phyloP scores from a whole-genome alignment of 2,888 invertebrate genomes.

The Timema cristinae region DNA sequence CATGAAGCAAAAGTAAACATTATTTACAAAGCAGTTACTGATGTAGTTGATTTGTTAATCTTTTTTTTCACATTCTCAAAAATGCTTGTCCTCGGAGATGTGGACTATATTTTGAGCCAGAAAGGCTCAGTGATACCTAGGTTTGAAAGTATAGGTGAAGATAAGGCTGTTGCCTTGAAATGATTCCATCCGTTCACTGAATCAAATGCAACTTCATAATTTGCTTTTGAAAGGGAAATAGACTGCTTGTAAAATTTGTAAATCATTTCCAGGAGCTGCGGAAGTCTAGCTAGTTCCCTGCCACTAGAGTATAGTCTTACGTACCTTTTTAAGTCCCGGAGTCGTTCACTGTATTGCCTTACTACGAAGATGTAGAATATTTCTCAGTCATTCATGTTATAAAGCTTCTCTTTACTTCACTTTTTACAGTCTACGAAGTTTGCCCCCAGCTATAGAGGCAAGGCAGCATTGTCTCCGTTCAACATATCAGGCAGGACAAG shows the following conservation, averaged over 20 bases:
- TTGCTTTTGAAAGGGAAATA: background rate
- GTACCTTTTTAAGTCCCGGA: background rate
- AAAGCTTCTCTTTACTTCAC: background rate
- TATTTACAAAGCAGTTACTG: background rate
- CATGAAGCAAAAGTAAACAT: background rate
- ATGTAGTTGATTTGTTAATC: background rate
- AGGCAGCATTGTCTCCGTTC: slow-evolving; percentile 5
- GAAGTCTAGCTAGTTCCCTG: background rate
- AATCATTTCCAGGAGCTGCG: background rate
- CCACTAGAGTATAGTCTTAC: background rate
- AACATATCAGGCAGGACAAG: slow-evolving; percentile 1
- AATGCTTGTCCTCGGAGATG: background rate
- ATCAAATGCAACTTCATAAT: background rate
- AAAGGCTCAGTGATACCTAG: background rate
- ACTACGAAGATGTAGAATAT: background rate
- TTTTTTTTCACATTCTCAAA: background rate
- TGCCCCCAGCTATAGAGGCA: background rate
- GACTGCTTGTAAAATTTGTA: background rate
- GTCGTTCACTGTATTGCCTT: background rate
- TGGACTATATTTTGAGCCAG: background rate
- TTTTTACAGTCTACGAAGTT: background rate
- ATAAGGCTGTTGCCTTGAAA: background rate
- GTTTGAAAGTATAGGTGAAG: slow-evolving; percentile 1
- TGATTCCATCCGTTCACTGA: background rate
- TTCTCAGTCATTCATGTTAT: background rate